Evolutionary conservation across 2,888 invertebrate genomes (phyloP), one percentile per base, ranked within the genome.

Genomic region (Drosophila macrospina): DNA sequence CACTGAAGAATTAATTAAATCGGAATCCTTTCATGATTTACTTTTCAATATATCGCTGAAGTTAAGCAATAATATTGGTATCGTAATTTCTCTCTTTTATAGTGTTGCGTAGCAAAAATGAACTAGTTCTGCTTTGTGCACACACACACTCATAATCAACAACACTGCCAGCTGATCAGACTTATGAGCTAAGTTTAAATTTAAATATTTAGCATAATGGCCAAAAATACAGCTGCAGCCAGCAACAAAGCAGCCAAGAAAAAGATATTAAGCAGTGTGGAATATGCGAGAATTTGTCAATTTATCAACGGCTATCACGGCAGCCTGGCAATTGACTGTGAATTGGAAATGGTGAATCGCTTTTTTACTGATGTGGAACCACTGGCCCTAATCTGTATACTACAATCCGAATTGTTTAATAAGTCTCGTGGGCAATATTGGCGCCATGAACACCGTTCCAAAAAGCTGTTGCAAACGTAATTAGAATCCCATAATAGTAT

Each of bases 361-460:
- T 59, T 66, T 8, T 95, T 94, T 88, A 92, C 93, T 61, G 91
- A 93, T 44, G 90, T 95, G 56, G 93, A 94, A 48, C 89, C 93
- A 44, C 91, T 93, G 54, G 95, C 96, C 0, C 84, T 97, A 36
- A 94, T 94, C 56, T 96, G 96, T 89, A 96, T 97, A 78, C 90
- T 96, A 62, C 94, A 94, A 26, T 92, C 94, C 44, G 94, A 96
- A 80, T 93, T 95, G 45, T 94, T 95, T 87, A 93, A 94, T 79
- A 93, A 93, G 65, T 94, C 95, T 93, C 96, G 95, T 89, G 91
- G 92, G 10, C 94, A 93, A 66, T 94, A 95, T 86, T 92, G 93
- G 72, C 94, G 94, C 79, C 93, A 94, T 34, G 94, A 94, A 52
- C 92, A 93, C 7, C 93, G 93, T 62, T 94, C 93, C 20, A 93